These are phyloP conservation scores for Axinella damicornis DNA, from an alignment of 37 sponge, comb jelly and placozoan species.

Conservation along the genomic window DNA sequence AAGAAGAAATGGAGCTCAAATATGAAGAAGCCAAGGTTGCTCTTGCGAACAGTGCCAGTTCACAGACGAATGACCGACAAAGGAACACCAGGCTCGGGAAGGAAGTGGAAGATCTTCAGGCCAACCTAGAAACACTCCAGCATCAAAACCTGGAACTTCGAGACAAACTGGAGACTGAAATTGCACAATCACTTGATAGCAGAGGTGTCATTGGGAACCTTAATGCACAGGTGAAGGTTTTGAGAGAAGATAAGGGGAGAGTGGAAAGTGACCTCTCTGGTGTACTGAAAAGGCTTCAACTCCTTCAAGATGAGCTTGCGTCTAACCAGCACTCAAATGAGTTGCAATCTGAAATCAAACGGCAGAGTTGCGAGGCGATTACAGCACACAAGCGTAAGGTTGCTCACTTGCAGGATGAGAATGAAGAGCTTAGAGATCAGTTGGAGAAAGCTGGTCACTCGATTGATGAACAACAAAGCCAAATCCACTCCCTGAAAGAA, in stretches of 20 bases:
- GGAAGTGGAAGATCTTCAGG: slow-evolving; percentile 9
- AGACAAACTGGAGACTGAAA: slow-evolving; percentile 18
- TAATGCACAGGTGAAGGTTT: slow-evolving; percentile 1
- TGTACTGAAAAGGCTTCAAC: not conserved
- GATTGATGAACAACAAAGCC: not conserved
- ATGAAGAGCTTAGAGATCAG: not conserved
- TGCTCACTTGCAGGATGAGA: not conserved
- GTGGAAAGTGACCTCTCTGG: not conserved
- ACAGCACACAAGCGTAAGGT: not conserved
- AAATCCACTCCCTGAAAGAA: slow-evolving; percentile 10
- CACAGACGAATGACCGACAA: not conserved
- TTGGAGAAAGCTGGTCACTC: slow-evolving; percentile 7
- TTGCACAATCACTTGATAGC: not conserved
- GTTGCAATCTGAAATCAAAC: slow-evolving; percentile 3
- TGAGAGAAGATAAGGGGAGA: slow-evolving; percentile 6
- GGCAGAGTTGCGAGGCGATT: not conserved
- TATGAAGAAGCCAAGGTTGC: slow-evolving; percentile 9
- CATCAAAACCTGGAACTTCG: slow-evolving; percentile 32
- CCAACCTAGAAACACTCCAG: slow-evolving; percentile 8
- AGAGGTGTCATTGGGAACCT: slow-evolving; percentile 9
- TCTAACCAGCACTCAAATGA: not conserved
- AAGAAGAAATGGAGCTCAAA: slow-evolving; percentile 25
- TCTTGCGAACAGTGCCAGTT: not conserved
- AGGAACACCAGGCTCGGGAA: not conserved
- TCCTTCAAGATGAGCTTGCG: slow-evolving; percentile 5